Evolutionary conservation across 2,797 vertebrate genomes (phyloP), one percentile per base, ranked within the genome.

Genomic region (Buphagus erythrorhynchus): DNA sequence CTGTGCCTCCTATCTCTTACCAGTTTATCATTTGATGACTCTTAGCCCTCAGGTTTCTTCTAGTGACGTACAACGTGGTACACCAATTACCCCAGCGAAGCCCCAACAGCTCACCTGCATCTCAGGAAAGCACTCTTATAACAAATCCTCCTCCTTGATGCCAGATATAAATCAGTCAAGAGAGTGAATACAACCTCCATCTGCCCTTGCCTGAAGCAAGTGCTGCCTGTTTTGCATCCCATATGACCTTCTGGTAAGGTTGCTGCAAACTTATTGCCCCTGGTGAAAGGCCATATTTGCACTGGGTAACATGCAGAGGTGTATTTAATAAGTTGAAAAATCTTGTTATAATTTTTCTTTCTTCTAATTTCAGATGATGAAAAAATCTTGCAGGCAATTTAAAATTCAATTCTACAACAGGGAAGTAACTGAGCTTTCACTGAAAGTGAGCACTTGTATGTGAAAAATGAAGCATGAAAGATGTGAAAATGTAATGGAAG

Each of bases 161-260:
- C 21, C 45, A 83, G 51, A 51, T 54, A 58, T 4, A 73, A 25
- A 66, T 69, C 55, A 83, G 46, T 40, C 68, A 86, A 59, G 48
- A 49, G 8, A 2, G 0, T 19, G 12, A 29, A 62, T 46, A 36
- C 36, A 59, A 55, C 45, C 57, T 90, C 71, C 29, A 65, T 38
- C 58, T 92, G 49, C 12, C 54, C 58, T 88, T 48, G 33, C 36
- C 88, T 63, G 68, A 86, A 79, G 76, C 24, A 75, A 91, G n/a
- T 0, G 0, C 35, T 91, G 31, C 13, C 46, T 58, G 19, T 54
- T 82, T 79, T 43, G 29, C 46, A 67, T 81, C 51, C 42, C 31
- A 40, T 72, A n/a, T 81, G 55, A 87, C 43, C 58, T 49, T 28
- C 26, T 22, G 24, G 18, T 28, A 31, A 68, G 42, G 42, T 72